Evolutionary conservation across 2,797 vertebrate genomes (phyloP).

Genomic region (Eurystomus glaucurus): DNA sequence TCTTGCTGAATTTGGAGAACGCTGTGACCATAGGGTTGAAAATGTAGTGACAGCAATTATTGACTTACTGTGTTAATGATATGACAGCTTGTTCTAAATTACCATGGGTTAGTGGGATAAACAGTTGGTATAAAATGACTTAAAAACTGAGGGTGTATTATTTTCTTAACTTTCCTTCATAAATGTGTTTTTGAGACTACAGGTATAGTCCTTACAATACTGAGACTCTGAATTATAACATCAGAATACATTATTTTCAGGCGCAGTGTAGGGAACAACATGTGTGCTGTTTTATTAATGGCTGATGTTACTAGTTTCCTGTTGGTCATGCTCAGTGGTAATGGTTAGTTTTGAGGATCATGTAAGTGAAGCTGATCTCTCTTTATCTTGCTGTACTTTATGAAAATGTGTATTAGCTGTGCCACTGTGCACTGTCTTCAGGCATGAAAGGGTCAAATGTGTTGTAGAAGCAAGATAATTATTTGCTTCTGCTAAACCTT

Average conservation of each 20-base stretch:
- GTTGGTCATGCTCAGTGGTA: neutral
- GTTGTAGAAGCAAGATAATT: neutral
- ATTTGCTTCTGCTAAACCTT: neutral
- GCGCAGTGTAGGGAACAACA: neutral
- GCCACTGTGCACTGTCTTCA: neutral
- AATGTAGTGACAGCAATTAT: slow-evolving; percentile 62
- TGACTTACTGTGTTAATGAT: slow-evolving; percentile 71
- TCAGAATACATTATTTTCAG: neutral
- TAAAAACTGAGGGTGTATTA: slow-evolving; percentile 40
- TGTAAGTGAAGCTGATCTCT: neutral
- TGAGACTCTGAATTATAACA: neutral
- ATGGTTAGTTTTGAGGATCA: neutral
- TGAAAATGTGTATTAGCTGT: neutral
- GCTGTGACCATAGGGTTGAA: slow-evolving; percentile 4
- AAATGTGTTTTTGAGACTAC: slow-evolving; percentile 47
- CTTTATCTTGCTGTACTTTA: rapidly evolving
- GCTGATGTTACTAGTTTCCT: neutral
- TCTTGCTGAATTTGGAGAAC: neutral
- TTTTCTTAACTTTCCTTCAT: slow-evolving; percentile 54
- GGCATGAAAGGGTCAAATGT: neutral
- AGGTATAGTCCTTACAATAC: neutral
- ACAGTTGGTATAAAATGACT: slow-evolving; percentile 49
- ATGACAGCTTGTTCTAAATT: slow-evolving; percentile 66
- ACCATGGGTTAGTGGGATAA: slow-evolving; percentile 73
- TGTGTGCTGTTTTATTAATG: rapidly evolving